Base-by-base conservation (phyloP, 2,888 invertebrate species). In the Idaea dimidiata region DNA sequence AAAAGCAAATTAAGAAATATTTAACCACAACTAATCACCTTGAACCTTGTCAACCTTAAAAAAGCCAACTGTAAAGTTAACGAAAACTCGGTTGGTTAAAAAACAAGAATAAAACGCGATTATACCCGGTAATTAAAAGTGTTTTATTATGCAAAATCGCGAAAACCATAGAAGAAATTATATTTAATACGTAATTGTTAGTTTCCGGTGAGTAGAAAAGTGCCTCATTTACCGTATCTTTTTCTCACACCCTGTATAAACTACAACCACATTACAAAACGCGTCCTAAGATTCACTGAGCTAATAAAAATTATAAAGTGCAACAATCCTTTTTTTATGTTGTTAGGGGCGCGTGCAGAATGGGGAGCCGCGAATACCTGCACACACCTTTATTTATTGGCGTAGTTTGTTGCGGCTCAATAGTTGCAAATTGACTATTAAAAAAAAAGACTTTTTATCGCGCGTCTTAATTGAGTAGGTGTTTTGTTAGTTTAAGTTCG, bases 241-340 rank as follows among this genome's bases (percentile, higher is more conserved):
- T 59, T 62, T 8, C 14, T 0, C 63, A 59, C 81, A 72, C 17
- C 70, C 81, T 78, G 66, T 84, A 80, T 33, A 71, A 60, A 62
- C 67, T 75, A 77, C 74, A 77, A 72, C 64, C 72, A 72, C 68
- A 70, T 76, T 72, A 71, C 72, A 76, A 77, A 79, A 77, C 24
- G 43, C 43, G 14, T 43, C 43, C 43, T 8, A 43, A 81, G 83
- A 84, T 83, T 81, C 76, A 79, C 74, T 72, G 72, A 69, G 76
- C 83, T 79, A 87, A 88, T 90, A 89, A 90, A 88, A 89, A 89
- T 86, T 88, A 88, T 87, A 89, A 87, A 82, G 77, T 72, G 78
- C 56, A 76, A 83, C 79, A 89, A 91, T 90, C 89, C 89, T 90
- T 91, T 90, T 84, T 83, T 80, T 77, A 80, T 71, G 72, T 73